phyloP scores from a whole-genome alignment of 1,140 invertebrate species.

The Piezodorus guildinii region DNA sequence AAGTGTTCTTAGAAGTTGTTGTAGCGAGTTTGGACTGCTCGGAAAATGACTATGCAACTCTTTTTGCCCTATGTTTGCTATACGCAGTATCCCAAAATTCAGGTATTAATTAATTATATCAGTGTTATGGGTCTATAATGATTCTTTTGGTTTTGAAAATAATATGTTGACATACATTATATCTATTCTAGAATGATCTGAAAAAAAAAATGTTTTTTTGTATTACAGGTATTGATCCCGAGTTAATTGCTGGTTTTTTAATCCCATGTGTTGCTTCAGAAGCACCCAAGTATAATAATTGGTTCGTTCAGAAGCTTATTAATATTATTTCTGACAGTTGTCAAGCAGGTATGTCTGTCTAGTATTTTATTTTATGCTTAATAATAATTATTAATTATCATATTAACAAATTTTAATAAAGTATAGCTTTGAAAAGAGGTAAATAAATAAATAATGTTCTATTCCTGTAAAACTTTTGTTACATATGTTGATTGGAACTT shows the following conservation, averaged over 20 bases:
- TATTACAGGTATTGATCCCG: conserved; percentile 58
- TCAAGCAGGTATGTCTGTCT: conserved; percentile 52
- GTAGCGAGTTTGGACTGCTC: conserved; percentile 69
- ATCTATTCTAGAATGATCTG: too few relatives aligned
- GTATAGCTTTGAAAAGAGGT: too few relatives aligned
- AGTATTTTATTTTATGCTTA: conserved; percentile 17
- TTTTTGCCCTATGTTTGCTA: conserved; percentile 84
- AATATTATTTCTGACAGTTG: conserved; percentile 68
- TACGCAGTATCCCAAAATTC: conserved; percentile 88
- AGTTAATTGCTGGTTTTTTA: conserved; percentile 55
- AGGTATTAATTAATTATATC: conserved; percentile 44
- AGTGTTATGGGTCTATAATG: too few relatives aligned
- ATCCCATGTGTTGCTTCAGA: conserved; percentile 32
- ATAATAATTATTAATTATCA: too few relatives aligned
- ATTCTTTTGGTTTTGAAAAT: too few relatives aligned
- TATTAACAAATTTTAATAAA: too few relatives aligned
- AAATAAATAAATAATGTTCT: too few relatives aligned
- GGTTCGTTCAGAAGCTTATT: conserved; percentile 65
- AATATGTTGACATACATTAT: too few relatives aligned
- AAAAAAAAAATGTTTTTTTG: background rate
- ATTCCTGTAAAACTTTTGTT: too few relatives aligned
- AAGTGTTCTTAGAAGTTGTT: conserved; percentile 75
- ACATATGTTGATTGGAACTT: too few relatives aligned
- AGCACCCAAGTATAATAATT: conserved; percentile 51
- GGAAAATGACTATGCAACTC: conserved; percentile 87